Base-by-base conservation (phyloP, 2,888 invertebrate species). In the Microdon myrmicae region DNA sequence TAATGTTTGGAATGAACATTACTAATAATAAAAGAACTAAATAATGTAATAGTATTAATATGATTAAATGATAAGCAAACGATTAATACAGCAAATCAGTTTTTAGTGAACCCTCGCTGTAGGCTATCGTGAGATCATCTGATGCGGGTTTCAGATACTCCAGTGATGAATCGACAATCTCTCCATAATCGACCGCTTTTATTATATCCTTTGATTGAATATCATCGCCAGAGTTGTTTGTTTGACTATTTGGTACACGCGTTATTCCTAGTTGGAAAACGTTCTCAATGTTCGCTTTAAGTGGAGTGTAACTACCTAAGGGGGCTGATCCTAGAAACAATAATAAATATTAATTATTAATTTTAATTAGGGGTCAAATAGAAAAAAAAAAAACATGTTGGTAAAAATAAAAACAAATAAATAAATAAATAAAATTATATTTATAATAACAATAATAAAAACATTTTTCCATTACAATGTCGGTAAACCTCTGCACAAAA, bases 271-370 rank as follows among this genome's bases (percentile, higher is more conserved):
- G 83, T 81, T 90, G 88, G 82, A 92, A 93, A 60, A 85, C 82
- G 72, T 81, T 85, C 71, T 83, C 82, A 69, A 83, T 84, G 68
- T 83, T 82, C 45, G 85, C 86, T 83, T 90, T 90, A 82, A 89
- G 86, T 56, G 94, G 93, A 72, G 91, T 92, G 83, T 93, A 94
- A 75, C 87, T 90, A 68, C 90, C 86, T 77, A 94, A 83, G 73
- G 87, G 88, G 69, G 92, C 92, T 47, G 81, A 80, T 68, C 80
- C 80, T 80, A 73, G 56, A 68, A 68, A 13, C 10, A 17, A 12
- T 29, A 14, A 17, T 6, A 13, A 14, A 2, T 32, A 43, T 43
- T 37, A 35, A 22, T 37, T n/a, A n/a, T n/a, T n/a, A n/a, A n/a
- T n/a, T n/a, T n/a, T n/a, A n/a, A n/a, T n/a, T n/a, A n/a, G n/a